Evolutionary conservation across 2,888 invertebrate genomes (phyloP).

Genomic region (Luperina nickerlii): DNA sequence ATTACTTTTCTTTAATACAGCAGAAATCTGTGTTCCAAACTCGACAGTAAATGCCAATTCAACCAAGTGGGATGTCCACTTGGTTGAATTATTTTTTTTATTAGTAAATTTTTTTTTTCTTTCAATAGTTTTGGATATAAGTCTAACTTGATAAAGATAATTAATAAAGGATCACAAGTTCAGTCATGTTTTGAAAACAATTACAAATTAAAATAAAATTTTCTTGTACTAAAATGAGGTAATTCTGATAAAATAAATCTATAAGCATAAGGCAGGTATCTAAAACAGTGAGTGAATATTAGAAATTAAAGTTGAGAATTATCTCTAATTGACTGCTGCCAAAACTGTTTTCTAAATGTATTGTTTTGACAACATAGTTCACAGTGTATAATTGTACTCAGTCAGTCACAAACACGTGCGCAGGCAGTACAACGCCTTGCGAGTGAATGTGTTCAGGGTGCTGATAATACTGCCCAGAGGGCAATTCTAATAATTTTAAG

Average conservation of each 20-base stretch:
- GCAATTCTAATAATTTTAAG: no score
- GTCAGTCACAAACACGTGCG: background rate
- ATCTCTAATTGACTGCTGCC: background rate
- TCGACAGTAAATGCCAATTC: background rate
- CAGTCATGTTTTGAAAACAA: constrained; percentile 4
- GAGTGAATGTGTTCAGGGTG: background rate
- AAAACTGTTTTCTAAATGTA: background rate
- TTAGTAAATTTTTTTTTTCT: no score
- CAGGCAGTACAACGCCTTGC: background rate
- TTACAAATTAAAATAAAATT: background rate
- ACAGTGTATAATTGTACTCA: background rate
- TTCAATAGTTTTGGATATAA: background rate
- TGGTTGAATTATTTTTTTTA: no score
- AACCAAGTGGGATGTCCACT: background rate
- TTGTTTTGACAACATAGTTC: background rate
- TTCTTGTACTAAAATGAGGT: constrained; percentile 8
- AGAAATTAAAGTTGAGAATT: background rate
- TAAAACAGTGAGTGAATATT: background rate
- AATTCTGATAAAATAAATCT: background rate
- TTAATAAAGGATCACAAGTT: background rate
- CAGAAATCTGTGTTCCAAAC: background rate
- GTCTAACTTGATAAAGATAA: background rate
- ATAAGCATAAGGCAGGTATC: background rate
- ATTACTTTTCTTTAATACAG: background rate
- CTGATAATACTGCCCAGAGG: background rate